Base-by-base conservation (phyloP, 1,140 invertebrate genomes). In the Orchesella cincta region DNA sequence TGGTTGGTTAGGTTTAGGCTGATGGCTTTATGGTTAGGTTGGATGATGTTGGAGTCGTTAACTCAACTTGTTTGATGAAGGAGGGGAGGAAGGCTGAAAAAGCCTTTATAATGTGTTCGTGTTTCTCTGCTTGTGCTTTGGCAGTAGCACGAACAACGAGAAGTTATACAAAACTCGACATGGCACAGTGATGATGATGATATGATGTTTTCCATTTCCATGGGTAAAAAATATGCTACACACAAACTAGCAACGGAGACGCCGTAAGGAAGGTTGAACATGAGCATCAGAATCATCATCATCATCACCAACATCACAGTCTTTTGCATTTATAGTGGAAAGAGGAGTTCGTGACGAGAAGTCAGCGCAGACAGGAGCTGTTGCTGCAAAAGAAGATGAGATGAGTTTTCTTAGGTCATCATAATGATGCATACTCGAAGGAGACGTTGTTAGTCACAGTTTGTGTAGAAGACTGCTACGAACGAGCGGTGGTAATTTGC, bases 21-120 rank as follows among this genome's bases (percentile, higher is more conserved):
- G 62, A 67, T 67, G 62, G 62, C 8, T 67, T 67, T 67, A 67
- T 67, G 62, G 23, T 33, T 12, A 57, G 54, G n/a, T n/a, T n/a
- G n/a, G n/a, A n/a, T n/a, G n/a, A n/a, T n/a, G n/a, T n/a, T 5
- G 33, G 62, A 67, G 62, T 67, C 62, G 62, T 67, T 67, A 67
- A 33, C 62, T 67, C 62, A 23, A 33, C 62, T 67, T 29, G 8
- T 57, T n/a, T 33, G 62, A 67, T 67, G 33, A 67, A 31, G 62
- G 62, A 67, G 62, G 62, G 62, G 62, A 67, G 62, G 62, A 67
- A 67, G 62, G 62, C 62, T 67, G 62, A 67, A 67, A 67, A 46
- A 46, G 39, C 20, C 8, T 46, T 46, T 46, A 8, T 18, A 18
- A 8, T 18, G 39, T 46, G 5, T 57, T 57, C 52, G 5, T 23